Evolutionary conservation across 2,113 vertebrate species (phyloP), one percentile per base, ranked within the genome.

Genomic region (Cygnus buccinator): DNA sequence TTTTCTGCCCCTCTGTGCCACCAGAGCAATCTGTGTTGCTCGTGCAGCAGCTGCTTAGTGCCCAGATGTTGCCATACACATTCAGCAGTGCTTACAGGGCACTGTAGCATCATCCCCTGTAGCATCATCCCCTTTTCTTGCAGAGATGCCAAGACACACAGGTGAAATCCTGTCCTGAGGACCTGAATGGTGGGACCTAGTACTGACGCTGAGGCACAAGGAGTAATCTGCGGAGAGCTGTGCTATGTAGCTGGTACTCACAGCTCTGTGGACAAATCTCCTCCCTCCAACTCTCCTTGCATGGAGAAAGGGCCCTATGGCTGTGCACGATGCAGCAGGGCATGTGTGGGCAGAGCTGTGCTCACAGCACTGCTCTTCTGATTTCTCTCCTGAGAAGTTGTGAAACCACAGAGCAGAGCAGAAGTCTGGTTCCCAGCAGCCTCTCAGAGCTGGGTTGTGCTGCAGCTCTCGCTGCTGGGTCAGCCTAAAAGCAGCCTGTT

Each of bases 21-120:
- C n/a, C 43, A 39, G 29, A 31, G 2, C 2, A 11, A 18, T 37
- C 23, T 9, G 10, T 6, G 0, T 3, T 26, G 21, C 35, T 44
- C 18, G 10, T 6, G 25, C 17, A 55, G 41, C 29, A 17, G 16
- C 33, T 57, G 9, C 68, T 44, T 75, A 58, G 54, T n/a, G 37
- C 48, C 61, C 52, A 33, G 33, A 62, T 26, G n/a, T 35, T 62
- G 39, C 46, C 57, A 16, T 58, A 33, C 7, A 41, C 37, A 37
- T 2, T 35, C 43, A 62, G 43, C 66, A n/a, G 4, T 18, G 52
- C 16, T 54, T 21, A 7, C 3, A 13, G 37, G 35, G 9, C 13
- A 28, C 44, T 35, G n/a, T 17, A 39, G 43, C 55, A 52, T 35
- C 58, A 33, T 23, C 35, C 50, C 19, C 26, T 50, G 48, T 50